Base-by-base conservation (phyloP, 2,797 vertebrate genomes). In the Aulostomus chinensis region DNA sequence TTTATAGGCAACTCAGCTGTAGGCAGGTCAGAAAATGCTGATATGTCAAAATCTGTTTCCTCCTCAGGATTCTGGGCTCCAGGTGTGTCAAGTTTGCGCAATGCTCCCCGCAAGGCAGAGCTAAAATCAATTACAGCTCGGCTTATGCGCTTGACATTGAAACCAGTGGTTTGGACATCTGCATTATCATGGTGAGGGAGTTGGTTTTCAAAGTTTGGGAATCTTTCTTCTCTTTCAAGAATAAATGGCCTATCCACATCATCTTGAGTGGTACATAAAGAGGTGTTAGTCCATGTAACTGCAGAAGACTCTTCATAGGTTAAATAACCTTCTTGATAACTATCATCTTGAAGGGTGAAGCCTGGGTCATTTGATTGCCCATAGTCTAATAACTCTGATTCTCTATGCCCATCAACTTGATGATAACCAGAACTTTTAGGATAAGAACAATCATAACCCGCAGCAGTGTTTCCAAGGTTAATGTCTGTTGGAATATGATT, bases 41-140 rank as follows among this genome's bases (percentile, higher is more conserved):
- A 52, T 1, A 62, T 15, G 16, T 84, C 80, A 42, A 83, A 89
- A 35, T 92, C 91, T 18, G 73, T 38, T 32, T 90, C 90, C 40
- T 94, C 93, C 45, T 88, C 88, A 56, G 87, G 75, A 21, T 84
- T 82, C 30, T 92, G 90, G 7, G 85, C 60, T 68, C 60, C 88
- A 24, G 88, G 88, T 11, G 81, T 86, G n/a, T 98, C 96, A 53
- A 94, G 74, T 75, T 96, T 97, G 61, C 94, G 89, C 65, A 96
- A 89, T 0, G 95, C 95, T 1, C 93, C 93, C 10, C 93, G 91
- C 34, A 99, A 82, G 25, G 91, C 92, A 16, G 92, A 93, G 55
- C 93, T 90, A 45, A 96, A 96, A 53, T 94, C 94, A 25, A 93
- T 52, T 46, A 96, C 94, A 15, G 93, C 94, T 82, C 85, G 90